Conservation (phyloP, 2,888 invertebrate species). For the Eristalis tenax region DNA sequence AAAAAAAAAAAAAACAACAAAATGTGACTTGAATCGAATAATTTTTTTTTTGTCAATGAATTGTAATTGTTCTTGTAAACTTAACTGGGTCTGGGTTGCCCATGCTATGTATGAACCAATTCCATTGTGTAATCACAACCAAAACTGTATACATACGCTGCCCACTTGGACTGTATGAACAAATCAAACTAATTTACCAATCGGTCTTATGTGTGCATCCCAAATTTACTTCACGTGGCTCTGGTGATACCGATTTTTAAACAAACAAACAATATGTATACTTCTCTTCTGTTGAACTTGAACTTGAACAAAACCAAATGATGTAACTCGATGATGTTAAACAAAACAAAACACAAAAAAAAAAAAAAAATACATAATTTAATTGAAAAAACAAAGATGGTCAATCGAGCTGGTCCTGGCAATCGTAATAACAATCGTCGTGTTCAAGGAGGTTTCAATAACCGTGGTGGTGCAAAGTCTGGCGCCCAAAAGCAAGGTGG, state of each 20-base stretch:
- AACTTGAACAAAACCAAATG: slow-evolving; percentile 4
- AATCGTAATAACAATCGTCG: slow-evolving; percentile 77
- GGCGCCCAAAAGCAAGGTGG: slow-evolving; percentile 79
- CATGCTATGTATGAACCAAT: neutral
- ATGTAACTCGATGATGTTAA: slow-evolving; percentile 8
- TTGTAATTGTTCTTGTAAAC: slow-evolving; percentile 40
- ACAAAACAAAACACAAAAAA: slow-evolving; percentile 31
- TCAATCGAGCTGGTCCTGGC: slow-evolving; percentile 81
- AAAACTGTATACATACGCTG: slow-evolving; percentile 19
- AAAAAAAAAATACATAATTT: slow-evolving; percentile 43
- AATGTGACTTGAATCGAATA: slow-evolving; percentile 53
- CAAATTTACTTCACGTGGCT: slow-evolving; percentile 58
- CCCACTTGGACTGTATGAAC: slow-evolving; percentile 13
- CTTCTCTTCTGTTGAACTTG: slow-evolving; percentile 5
- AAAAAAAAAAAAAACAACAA: too few species aligned
- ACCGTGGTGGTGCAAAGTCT: slow-evolving; percentile 80
- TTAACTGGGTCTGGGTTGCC: slow-evolving; percentile 50
- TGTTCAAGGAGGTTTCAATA: slow-evolving; percentile 81
- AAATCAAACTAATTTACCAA: slow-evolving; percentile 17
- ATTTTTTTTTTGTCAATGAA: slow-evolving; percentile 35
- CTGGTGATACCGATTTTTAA: slow-evolving; percentile 55
- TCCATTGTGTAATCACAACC: slow-evolving; percentile 49
- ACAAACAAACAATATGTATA: slow-evolving; percentile 4
- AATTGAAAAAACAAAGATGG: slow-evolving; percentile 77
- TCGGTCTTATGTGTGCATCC: slow-evolving; percentile 47